Evolutionary conservation across 2,113 vertebrate species (phyloP).

Genomic region (Sinocyclocheilus grahami): DNA sequence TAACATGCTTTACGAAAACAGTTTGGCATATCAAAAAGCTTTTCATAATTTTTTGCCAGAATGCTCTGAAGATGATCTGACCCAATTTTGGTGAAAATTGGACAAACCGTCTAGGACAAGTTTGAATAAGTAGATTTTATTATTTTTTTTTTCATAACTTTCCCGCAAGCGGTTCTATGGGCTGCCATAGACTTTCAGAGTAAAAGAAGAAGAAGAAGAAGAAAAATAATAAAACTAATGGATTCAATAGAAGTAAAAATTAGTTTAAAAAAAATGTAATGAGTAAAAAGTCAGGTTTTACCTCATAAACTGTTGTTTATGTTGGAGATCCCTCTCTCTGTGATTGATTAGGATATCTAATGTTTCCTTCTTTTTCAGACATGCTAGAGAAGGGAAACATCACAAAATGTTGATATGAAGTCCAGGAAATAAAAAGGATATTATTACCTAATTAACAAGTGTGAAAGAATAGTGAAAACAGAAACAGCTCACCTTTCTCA

Average conservation of each 20-base stretch:
- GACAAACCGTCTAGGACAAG: too few species aligned
- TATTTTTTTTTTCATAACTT: neutral
- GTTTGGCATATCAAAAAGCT: too few species aligned
- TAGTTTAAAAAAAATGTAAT: too few species aligned
- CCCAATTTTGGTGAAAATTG: too few species aligned
- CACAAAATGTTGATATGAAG: neutral
- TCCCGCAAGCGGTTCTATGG: neutral
- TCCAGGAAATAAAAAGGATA: neutral
- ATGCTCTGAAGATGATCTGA: too few species aligned
- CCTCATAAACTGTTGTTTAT: constrained; percentile 65
- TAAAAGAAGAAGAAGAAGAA: neutral
- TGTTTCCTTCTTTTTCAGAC: constrained; percentile 62
- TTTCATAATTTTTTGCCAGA: too few species aligned
- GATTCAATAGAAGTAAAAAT: too few species aligned
- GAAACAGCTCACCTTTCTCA: constrained; percentile 52
- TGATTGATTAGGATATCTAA: constrained; percentile 64
- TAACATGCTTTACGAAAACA: too few species aligned
- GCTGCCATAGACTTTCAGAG: neutral
- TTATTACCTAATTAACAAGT: neutral
- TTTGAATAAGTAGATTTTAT: too few species aligned
- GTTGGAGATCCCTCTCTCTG: constrained; percentile 61
- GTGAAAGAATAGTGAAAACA: neutral
- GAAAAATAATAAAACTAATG: too few species aligned
- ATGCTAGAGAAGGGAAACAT: constrained; percentile 54
- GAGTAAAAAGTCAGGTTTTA: constrained; percentile 36